Conservation (phyloP, 2,797 vertebrate genomes). For the Lepilemur ruficaudatus region DNA sequence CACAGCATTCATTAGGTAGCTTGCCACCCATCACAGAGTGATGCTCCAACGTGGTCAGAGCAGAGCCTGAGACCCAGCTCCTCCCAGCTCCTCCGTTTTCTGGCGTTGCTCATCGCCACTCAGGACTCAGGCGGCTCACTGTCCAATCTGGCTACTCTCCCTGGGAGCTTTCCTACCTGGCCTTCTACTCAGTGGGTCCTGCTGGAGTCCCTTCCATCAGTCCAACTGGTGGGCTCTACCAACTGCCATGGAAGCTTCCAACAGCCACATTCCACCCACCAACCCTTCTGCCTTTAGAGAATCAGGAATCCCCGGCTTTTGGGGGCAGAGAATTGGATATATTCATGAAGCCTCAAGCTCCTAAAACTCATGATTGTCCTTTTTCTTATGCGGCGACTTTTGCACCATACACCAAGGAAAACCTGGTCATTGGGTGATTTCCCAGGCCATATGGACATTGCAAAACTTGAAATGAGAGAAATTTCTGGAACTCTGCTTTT, state of each 20-base stretch:
- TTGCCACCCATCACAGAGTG: background rate
- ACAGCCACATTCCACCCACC: background rate
- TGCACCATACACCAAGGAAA: background rate
- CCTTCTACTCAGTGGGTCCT: background rate
- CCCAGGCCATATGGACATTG: background rate
- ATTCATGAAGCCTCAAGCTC: background rate
- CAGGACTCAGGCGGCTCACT: background rate
- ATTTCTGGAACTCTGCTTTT: background rate
- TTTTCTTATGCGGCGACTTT: background rate
- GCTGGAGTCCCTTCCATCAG: background rate
- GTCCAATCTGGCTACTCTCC: background rate
- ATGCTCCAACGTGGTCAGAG: background rate
- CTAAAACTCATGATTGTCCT: background rate
- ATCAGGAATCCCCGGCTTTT: background rate
- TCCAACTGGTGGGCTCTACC: background rate
- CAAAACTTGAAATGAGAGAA: constrained; percentile 26
- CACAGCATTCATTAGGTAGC: background rate
- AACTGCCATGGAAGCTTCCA: constrained; percentile 54
- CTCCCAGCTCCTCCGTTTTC: background rate
- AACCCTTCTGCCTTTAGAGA: background rate
- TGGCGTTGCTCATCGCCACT: background rate
- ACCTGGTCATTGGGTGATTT: background rate
- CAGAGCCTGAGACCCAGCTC: background rate
- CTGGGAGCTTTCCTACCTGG: constrained; percentile 42
- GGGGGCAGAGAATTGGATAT: background rate